Evolutionary conservation across 2,113 vertebrate genomes (phyloP).

Genomic region (Acanthochromis polyacanthus): DNA sequence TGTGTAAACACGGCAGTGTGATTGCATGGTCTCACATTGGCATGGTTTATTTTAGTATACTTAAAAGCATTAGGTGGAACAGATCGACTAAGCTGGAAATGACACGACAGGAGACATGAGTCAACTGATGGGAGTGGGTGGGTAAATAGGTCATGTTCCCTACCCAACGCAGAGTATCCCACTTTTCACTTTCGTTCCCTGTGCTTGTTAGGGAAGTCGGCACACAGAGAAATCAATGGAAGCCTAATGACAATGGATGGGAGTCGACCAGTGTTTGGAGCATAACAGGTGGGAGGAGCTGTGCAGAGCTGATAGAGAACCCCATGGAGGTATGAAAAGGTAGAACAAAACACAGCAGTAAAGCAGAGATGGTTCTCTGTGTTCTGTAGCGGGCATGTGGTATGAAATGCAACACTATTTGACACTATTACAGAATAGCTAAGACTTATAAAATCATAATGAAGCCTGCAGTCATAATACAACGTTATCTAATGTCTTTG

Average conservation of each 20-base stretch:
- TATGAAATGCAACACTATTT: slow-evolving; percentile 5
- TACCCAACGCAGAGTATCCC: slow-evolving; percentile 36
- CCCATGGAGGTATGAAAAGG: slow-evolving; percentile 37
- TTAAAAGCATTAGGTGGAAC: slow-evolving; percentile 59
- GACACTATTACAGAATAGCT: slow-evolving; percentile 1
- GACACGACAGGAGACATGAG: slow-evolving; percentile 69
- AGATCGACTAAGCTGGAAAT: slow-evolving; percentile 67
- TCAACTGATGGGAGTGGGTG: slow-evolving; percentile 65
- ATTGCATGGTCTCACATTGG: slow-evolving; percentile 46
- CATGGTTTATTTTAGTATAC: slow-evolving; percentile 53
- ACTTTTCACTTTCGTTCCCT: slow-evolving; percentile 46
- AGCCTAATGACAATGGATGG: slow-evolving; percentile 57
- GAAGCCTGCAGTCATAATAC: background rate
- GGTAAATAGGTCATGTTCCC: slow-evolving; percentile 75
- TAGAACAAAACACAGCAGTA: slow-evolving; percentile 59
- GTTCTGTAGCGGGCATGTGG: background rate
- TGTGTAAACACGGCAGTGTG: slow-evolving; percentile 26
- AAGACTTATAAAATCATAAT: slow-evolving; percentile 4
- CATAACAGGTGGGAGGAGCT: slow-evolving; percentile 60
- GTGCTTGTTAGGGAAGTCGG: slow-evolving; percentile 43
- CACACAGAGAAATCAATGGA: slow-evolving; percentile 59
- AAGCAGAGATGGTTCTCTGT: slow-evolving; percentile 32
- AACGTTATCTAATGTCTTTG: slow-evolving; percentile 17
- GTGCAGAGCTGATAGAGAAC: slow-evolving; percentile 41
- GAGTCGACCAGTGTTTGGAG: slow-evolving; percentile 28